Evolutionary conservation across 2,888 invertebrate species (phyloP).

Genomic region (Rhingia rostrata): DNA sequence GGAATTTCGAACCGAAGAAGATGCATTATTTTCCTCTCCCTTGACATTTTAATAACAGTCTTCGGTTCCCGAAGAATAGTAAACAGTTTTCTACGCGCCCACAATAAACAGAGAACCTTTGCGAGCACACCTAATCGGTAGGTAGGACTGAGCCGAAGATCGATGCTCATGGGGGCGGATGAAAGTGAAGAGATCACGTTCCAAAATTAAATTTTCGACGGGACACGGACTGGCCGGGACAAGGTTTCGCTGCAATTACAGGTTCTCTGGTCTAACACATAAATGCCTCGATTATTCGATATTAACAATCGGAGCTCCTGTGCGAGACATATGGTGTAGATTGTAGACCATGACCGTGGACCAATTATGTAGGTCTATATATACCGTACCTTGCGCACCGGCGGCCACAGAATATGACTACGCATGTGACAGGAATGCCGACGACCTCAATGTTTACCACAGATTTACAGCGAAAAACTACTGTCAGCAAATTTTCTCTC

Average conservation of each 20-base stretch:
- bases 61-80: conserved; percentile 71
- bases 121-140: conserved; percentile 63
- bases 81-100: conserved; percentile 73
- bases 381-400: conserved; percentile 9
- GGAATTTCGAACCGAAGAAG: conserved; percentile 67
- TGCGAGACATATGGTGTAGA: conserved; percentile 51
- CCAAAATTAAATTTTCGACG: conserved; percentile 74
- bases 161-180: conserved; percentile 73
- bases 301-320: conserved; percentile 70
- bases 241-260: conserved; percentile 64
- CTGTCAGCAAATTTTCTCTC: conserved; percentile 68
- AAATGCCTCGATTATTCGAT: conserved; percentile 71
- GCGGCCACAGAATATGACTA: background rate
- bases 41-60: conserved; percentile 83
- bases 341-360: background rate
- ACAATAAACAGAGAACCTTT: conserved; percentile 60
- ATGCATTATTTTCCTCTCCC: conserved; percentile 79
- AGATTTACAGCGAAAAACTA: conserved; percentile 66
- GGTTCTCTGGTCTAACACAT: conserved; percentile 67
- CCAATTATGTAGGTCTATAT: conserved; percentile 20
- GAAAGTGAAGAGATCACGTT: conserved; percentile 75
- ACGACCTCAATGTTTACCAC: conserved; percentile 63
- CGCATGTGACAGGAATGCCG: conserved; percentile 58
- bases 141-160: conserved; percentile 67
- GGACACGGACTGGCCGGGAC: conserved; percentile 47